A percentile compares a stretch with the other conserved stretches of the same genome.
Evolutionary conservation across 2,113 vertebrate genomes (phyloP).

Genomic region (Noctilio leporinus): DNA sequence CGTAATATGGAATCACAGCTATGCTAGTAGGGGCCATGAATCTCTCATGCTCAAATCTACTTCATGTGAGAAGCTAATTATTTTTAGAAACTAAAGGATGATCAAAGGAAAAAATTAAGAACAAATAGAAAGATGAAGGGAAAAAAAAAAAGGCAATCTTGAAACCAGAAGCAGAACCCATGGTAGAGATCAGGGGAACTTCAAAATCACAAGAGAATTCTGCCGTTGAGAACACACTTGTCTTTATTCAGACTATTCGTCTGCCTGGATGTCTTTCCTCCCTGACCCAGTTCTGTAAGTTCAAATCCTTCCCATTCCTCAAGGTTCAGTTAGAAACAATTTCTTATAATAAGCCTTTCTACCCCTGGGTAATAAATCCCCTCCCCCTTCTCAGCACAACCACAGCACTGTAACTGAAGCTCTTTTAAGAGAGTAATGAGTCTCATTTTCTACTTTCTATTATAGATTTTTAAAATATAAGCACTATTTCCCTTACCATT

Average conservation of each 20-base stretch:
- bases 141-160: not conserved
- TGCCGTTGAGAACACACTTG: not conserved
- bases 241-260: not conserved
- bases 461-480: not conserved
- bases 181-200: not conserved
- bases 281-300: not conserved
- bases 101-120: not conserved
- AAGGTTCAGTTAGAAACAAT: not conserved
- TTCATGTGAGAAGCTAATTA: not conserved
- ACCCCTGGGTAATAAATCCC: not conserved
- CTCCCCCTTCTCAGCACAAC: not conserved
- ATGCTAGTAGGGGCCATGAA: not conserved
- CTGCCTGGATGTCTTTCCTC: not conserved
- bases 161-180: not conserved
- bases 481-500: not conserved
- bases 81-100: not conserved
- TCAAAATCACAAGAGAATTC: not conserved
- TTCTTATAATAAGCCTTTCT: not conserved
- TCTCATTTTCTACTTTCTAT: not conserved
- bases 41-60: not conserved
- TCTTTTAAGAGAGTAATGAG: not conserved
- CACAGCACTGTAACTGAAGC: not conserved
- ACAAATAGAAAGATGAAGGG: not conserved
- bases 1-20: not conserved
- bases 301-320: not conserved